These are phyloP conservation scores for Herpetotheres cachinnans DNA, from an alignment of 2,113 vertebrate genomes.

Conservation along the genomic window DNA sequence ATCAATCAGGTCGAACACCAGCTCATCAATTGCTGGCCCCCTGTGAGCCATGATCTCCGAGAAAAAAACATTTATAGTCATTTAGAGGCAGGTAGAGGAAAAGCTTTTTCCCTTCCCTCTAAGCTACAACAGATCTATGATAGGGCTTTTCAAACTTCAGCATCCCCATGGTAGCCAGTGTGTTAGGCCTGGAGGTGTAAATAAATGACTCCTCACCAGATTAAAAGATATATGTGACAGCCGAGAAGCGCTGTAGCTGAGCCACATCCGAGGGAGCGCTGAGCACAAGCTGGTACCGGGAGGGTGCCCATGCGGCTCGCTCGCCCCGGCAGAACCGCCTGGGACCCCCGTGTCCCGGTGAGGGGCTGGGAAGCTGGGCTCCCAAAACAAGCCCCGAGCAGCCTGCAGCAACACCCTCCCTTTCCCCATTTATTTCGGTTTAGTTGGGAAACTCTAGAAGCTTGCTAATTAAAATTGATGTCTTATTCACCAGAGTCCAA, in stretches of 20 bases:
- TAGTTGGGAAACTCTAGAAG: background rate
- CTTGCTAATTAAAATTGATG: constrained; percentile 46
- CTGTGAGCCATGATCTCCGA: background rate
- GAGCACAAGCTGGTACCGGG: background rate
- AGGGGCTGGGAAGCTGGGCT: background rate
- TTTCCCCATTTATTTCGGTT: background rate
- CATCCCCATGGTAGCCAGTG: background rate
- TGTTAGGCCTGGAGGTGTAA: constrained; percentile 5
- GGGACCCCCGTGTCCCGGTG: accelerated
- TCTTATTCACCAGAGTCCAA: background rate
- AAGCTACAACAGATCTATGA: constrained; percentile 27
- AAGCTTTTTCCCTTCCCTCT: constrained; percentile 12
- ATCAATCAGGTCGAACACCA: background rate
- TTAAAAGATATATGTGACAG: background rate
- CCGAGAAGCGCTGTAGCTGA: background rate
- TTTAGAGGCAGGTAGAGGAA: background rate
- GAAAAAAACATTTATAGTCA: background rate
- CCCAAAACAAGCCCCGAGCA: background rate
- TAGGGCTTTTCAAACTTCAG: constrained; percentile 17
- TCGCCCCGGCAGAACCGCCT: background rate
- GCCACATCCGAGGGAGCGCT: accelerated
- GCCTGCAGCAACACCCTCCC: background rate
- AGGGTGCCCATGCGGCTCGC: background rate
- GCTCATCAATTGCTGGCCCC: background rate
- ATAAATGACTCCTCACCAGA: background rate